phyloP scores from a whole-genome alignment of 2,888 invertebrate species.

The Ochropleura plecta region DNA sequence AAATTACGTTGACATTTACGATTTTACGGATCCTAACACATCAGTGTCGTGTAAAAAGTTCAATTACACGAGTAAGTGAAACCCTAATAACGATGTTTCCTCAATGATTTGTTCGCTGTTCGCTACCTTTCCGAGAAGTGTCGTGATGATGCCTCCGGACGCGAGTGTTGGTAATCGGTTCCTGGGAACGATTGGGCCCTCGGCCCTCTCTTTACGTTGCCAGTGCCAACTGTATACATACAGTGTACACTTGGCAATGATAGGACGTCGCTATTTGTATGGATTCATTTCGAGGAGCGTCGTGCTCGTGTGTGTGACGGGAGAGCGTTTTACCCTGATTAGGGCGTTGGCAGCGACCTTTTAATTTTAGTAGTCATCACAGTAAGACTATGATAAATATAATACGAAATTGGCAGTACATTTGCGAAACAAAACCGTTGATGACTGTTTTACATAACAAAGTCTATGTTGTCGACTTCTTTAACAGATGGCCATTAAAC shows the following conservation, averaged over 20 bases:
- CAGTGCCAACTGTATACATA: slow-evolving; percentile 28
- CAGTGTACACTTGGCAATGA: slow-evolving; percentile 47
- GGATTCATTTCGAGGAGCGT: slow-evolving; percentile 48
- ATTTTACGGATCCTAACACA: slow-evolving; percentile 58
- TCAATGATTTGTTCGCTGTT: slow-evolving; percentile 50
- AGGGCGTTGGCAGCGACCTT: slow-evolving; percentile 32
- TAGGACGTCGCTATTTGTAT: slow-evolving; percentile 43
- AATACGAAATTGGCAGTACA: slow-evolving; percentile 12
- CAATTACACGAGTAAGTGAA: slow-evolving; percentile 60
- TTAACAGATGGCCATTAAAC: slow-evolving; percentile 50
- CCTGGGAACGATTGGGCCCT: slow-evolving; percentile 59
- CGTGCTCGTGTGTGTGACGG: slow-evolving; percentile 32
- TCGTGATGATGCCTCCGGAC: slow-evolving; percentile 61
- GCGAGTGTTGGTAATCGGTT: slow-evolving; percentile 63
- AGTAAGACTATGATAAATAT: slow-evolving; percentile 2
- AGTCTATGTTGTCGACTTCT: slow-evolving; percentile 16
- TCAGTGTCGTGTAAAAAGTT: slow-evolving; percentile 58
- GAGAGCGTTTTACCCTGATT: slow-evolving; percentile 33
- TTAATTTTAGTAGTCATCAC: slow-evolving; percentile 33
- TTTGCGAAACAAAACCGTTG: slow-evolving; percentile 21
- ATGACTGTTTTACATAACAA: slow-evolving; percentile 33
- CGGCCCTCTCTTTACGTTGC: slow-evolving; percentile 45
- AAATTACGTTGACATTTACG: slow-evolving; percentile 55
- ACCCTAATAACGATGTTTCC: slow-evolving; percentile 56
- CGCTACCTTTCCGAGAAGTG: slow-evolving; percentile 60